These are phyloP conservation scores for Clamator glandarius DNA, from an alignment of 2,797 vertebrate genomes.

Conservation along the genomic window DNA sequence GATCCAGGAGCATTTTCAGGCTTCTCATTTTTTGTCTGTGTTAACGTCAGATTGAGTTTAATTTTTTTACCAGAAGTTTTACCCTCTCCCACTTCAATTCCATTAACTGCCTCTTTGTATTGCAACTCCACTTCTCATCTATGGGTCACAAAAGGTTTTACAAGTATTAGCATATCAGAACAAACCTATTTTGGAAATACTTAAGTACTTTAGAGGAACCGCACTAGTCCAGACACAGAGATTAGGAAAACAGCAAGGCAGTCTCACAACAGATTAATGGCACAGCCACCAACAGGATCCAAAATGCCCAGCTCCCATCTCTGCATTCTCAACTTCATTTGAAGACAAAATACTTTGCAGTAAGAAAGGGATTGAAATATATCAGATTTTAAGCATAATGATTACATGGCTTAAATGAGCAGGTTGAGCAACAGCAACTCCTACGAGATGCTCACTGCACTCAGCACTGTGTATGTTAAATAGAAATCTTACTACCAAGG, in stretches of 20 bases:
- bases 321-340: neutral
- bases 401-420: neutral
- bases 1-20: neutral
- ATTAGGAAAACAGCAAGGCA: conserved; percentile 23
- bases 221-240: conserved; percentile 15
- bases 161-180: neutral
- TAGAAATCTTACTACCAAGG: neutral
- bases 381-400: neutral
- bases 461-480: neutral
- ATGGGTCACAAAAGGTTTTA: neutral
- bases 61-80: neutral
- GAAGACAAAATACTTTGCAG: neutral
- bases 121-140: neutral
- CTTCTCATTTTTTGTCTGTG: neutral
- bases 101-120: neutral
- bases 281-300: neutral
- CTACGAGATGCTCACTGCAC: neutral
- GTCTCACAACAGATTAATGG: neutral
- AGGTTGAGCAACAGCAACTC: neutral
- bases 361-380: neutral
- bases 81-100: neutral
- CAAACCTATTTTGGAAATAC: conserved; percentile 21
- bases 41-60: neutral
- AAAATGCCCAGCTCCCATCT: neutral
- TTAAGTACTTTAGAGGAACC: neutral